A percentile compares a stretch with the other conserved stretches of the same genome.
phyloP scores from a whole-genome alignment of 2,888 invertebrate genomes.

The Hetaerina titia region DNA sequence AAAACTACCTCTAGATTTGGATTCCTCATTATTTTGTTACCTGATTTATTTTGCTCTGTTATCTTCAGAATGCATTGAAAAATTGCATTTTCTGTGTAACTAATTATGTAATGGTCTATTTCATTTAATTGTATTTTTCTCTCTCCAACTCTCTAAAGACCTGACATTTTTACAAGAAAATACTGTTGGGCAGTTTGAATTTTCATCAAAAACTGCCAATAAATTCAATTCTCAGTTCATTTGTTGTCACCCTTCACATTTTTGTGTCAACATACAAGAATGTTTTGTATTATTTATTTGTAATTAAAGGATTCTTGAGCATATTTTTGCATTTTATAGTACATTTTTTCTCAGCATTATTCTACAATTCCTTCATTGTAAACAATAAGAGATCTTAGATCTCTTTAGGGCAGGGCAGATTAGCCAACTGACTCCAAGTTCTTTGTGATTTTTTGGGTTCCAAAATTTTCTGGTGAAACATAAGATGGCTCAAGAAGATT shows the following conservation, averaged over 20 bases:
- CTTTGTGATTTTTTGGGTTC: too few species aligned
- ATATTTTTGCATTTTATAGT: background rate
- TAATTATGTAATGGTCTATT: background rate
- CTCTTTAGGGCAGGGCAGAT: too few species aligned
- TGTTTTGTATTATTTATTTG: slow-evolving; percentile 65
- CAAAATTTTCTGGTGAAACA: too few species aligned
- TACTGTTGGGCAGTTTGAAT: slow-evolving; percentile 41
- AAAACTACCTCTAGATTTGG: slow-evolving; percentile 60
- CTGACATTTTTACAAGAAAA: slow-evolving; percentile 28
- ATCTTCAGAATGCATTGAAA: background rate
- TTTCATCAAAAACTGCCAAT: background rate
- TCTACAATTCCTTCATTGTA: background rate
- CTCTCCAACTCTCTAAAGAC: background rate
- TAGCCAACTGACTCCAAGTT: too few species aligned
- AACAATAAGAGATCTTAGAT: too few species aligned
- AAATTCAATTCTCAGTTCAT: background rate
- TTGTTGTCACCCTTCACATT: slow-evolving; percentile 38
- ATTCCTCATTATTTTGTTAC: slow-evolving; percentile 53
- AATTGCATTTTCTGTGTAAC: slow-evolving; percentile 39
- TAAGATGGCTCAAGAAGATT: too few species aligned
- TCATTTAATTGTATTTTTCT: slow-evolving; percentile 41
- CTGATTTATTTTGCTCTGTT: slow-evolving; percentile 22
- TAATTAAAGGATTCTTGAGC: slow-evolving; percentile 57
- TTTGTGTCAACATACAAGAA: slow-evolving; percentile 12
- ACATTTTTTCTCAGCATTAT: background rate